phyloP scores from a whole-genome alignment of 1,140 invertebrate genomes.

The Hestina assimilis region DNA sequence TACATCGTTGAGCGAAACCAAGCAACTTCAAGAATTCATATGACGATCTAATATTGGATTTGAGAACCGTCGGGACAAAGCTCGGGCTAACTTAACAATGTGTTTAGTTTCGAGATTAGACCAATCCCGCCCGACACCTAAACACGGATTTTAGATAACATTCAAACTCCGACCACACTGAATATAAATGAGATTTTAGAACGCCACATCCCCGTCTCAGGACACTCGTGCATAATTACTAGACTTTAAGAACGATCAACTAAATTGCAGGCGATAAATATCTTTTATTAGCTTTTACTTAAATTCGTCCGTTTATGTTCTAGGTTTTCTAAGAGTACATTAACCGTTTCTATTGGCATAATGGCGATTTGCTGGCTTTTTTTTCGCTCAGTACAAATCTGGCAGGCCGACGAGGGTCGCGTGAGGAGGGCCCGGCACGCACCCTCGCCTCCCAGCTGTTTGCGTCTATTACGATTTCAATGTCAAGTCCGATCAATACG shows the following conservation, averaged over 20 bases:
- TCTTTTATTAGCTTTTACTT: slow-evolving; percentile 21
- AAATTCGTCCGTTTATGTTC: background rate
- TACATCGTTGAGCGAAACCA: slow-evolving; percentile 4
- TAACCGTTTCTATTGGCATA: background rate
- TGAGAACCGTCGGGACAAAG: slow-evolving; percentile 51
- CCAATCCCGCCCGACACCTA: slow-evolving; percentile 74
- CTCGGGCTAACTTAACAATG: slow-evolving; percentile 65
- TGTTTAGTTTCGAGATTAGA: slow-evolving; percentile 76
- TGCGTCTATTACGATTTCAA: slow-evolving; percentile 78
- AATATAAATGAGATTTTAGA: slow-evolving; percentile 78
- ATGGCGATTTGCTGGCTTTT: background rate
- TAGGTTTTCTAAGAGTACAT: background rate
- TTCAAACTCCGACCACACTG: slow-evolving; percentile 74
- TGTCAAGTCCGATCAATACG: slow-evolving; percentile 79
- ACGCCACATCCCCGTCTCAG: slow-evolving; percentile 56
- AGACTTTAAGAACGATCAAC: slow-evolving; percentile 40
- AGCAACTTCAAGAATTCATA: slow-evolving; percentile 39
- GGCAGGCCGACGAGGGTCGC: slow-evolving; percentile 39
- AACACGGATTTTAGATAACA: slow-evolving; percentile 78
- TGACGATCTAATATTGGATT: slow-evolving; percentile 35
- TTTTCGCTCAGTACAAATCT: slow-evolving; percentile 4
- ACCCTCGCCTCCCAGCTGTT: slow-evolving; percentile 74
- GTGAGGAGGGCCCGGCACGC: slow-evolving; percentile 47
- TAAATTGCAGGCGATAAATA: slow-evolving; percentile 29
- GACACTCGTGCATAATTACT: slow-evolving; percentile 67